Base-by-base conservation (phyloP, 2,797 vertebrate genomes). In the Rhynchonycteris naso region DNA sequence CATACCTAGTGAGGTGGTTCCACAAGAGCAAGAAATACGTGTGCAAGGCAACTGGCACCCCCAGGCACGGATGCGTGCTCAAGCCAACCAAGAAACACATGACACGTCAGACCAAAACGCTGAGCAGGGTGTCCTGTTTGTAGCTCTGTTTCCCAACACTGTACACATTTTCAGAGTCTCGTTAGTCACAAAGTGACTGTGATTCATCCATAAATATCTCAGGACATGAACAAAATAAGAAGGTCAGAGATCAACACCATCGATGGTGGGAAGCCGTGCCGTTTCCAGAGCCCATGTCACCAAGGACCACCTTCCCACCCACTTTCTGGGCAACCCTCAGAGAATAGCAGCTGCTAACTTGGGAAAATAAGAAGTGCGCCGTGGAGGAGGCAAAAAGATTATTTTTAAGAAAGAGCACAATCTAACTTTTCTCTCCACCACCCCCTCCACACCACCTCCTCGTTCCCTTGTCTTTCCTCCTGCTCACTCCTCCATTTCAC, bases 381-480 rank as follows among this genome's bases (percentile, higher is more conserved):
- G 75, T 96, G 97, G 97, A 95, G 97, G 96, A 96, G 96, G 96
- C 83, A 97, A 84, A 88, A 90, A 95, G 88, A 59, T 96, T 97
- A 97, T 97, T 97, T 97, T 97, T 97, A 97, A 97, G 95, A 95
- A 96, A 97, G 94, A 97, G 95, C 97, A 97, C 96, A 97, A 89
- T 97, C 96, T 93, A 94, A 94, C 96, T 97, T 88, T 65, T 72
- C 83, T 90, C 92, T 71, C 58, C 80, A 80, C 95, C 90, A 19
- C 93, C 84, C 0, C 1, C 83, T 50, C 71, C 81, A 71, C 91
- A 74, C 78, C 56, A 71, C 90, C 97, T 92, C 93, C 93, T 90
- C 91, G 33, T 81, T 93, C 93, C 93, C 94, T 80, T 71, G 47
- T 56, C 86, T 82, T 93, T 82, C 87, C 94, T 96, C 89, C 50